Base-by-base conservation (phyloP, 1,140 invertebrate species). In the Polypedilum vanderplanki region DNA sequence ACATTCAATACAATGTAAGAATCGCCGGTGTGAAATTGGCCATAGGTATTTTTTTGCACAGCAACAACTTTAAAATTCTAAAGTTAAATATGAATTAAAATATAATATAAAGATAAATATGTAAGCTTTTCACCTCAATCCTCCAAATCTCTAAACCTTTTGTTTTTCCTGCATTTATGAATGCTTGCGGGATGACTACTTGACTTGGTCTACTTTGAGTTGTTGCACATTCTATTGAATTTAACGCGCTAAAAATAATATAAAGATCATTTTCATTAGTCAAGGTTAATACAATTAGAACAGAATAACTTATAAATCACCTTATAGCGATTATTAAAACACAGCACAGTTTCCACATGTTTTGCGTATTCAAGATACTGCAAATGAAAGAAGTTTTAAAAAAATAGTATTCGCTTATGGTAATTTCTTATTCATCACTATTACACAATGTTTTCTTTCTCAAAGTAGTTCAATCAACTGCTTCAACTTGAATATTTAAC, bases 1-100 rank as follows among this genome's bases (percentile, higher is more conserved):
- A 96, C 93, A 85, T 90, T 89, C 3, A 97, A 83, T 67, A 96
- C 83, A 75, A 97, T 94, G 83, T 96, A 97, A 1, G 93, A 96
- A 83, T 97, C 95, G 12, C 95, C 95, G 75, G 87, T 89, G 80
- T 90, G 92, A 83, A 97, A 96, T 81, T 93, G 93, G n/a, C 95
- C 95, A 83, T 90, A 91, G 77, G 95, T 90, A 74, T 86, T 87
- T 77, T 87, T 85, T 0, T 91, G 87, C 77, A 93, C 92, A 1
- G 86, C 83, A 17, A 91, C 90, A 4, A 93, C 90, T 79, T 91
- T 87, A 79, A 95, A 95, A 80, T 93, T 90, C 93, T 95, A 83
- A 82, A 85, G 83, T 80, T 79, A 78, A 77, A 76, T 75, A 41
- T 75, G 65, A 74, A 33, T 33, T 33, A 33, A 5, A 33, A 33